These are phyloP conservation scores for Thymallus thymallus DNA, from an alignment of 2,113 vertebrate genomes.

Conservation along the genomic window DNA sequence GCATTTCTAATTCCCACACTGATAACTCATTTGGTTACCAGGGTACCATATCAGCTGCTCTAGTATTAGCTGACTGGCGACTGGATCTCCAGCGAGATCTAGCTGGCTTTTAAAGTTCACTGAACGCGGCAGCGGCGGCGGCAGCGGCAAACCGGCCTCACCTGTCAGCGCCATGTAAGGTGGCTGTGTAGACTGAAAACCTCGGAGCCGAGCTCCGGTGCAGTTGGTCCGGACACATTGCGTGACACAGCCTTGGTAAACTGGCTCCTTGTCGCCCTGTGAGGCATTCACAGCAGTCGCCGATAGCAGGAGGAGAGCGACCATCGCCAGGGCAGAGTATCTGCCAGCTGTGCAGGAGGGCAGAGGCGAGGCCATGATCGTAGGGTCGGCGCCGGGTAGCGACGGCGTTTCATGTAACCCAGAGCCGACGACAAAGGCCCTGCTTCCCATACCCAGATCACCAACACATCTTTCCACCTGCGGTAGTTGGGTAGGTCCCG, in stretches of 20 bases:
- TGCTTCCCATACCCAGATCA: constrained; percentile 22
- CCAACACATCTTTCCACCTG: constrained; percentile 18
- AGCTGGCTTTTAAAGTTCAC: too few relatives aligned
- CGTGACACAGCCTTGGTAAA: constrained; percentile 90
- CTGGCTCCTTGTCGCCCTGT: constrained; percentile 91
- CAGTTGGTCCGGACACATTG: constrained; percentile 89
- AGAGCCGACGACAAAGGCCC: constrained; percentile 7
- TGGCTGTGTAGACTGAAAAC: constrained; percentile 86
- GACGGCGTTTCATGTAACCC: constrained; percentile 12
- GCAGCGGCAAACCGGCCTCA: constrained; percentile 45
- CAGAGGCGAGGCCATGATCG: constrained; percentile 52
- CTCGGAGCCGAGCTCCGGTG: constrained; percentile 81
- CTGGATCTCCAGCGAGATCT: too few relatives aligned
- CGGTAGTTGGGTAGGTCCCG: neutral
- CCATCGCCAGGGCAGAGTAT: constrained; percentile 57
- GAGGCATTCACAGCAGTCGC: constrained; percentile 69
- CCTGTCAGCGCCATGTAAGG: constrained; percentile 91
- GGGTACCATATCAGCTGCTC: too few relatives aligned
- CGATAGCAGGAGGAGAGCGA: constrained; percentile 56
- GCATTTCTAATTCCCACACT: too few relatives aligned
- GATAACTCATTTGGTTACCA: too few relatives aligned
- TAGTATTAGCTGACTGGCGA: too few relatives aligned
- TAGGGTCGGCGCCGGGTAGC: constrained; percentile 52
- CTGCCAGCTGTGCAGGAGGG: constrained; percentile 55
- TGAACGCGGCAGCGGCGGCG: too few relatives aligned